Base-by-base conservation (phyloP, 92 coral and sea anemone genomes). In the Heliopora coerulea region DNA sequence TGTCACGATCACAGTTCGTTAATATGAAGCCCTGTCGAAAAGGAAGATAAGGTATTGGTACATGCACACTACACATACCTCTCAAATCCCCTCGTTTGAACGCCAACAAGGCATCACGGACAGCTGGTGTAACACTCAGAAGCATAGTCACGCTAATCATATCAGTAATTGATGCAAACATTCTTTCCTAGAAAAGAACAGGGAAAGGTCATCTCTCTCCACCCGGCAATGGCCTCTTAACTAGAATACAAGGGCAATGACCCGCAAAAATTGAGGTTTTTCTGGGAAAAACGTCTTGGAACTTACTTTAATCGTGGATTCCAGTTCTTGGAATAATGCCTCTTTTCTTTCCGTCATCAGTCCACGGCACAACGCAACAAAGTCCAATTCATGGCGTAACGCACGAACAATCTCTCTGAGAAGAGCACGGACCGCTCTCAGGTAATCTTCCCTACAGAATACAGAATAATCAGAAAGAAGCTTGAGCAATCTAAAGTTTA, bases 311-410 rank as follows among this genome's bases (percentile, higher is more conserved):
- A 95, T 46, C 58, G 82, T 7, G 14, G 89, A 78, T 35, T 91
- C 99, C 39, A 90, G 78, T 4, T 95, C 99, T 78, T 74, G 91
- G 32, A 95, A 95, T 75, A 85, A 90, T 37, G 89, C 29, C 25
- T 95, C 99, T 3, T 90, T 87, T 60, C 99, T 88, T 54, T 95
- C 99, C 50, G 78, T 83, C 99, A 95, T 95, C 72, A 95, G 87
- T 35, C 99, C 99, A 41, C 96, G 85, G 57, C 99, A 95, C 27
- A 95, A 62, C 2, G 91, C 99, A 26, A 95, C 89, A 79, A 91
- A 95, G 72, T 95, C 85, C 62, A 95, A 40, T 0, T 91, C 99
- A 69, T 95, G 89, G 54, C 99, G 81, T 66, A 95, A 74, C 6
- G 96, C 86, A 70, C 99, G 86, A 31, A 89, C 88, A 50, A 95